Base-by-base conservation (phyloP, 2,113 vertebrate genomes). In the Pangasianodon gigas region DNA sequence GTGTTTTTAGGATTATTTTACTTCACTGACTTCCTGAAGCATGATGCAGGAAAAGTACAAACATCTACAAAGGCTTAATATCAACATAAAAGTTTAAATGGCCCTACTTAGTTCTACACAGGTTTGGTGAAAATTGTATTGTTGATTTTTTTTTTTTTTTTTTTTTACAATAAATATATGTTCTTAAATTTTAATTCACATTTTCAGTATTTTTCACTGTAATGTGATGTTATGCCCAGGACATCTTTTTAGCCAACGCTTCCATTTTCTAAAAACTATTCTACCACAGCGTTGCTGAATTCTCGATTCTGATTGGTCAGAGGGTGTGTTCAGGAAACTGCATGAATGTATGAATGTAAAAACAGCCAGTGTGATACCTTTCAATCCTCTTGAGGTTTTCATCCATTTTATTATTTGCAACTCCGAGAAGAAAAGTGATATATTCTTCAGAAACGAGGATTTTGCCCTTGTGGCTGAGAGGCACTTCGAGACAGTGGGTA, bases 401-500 rank as follows among this genome's bases (percentile, higher is more conserved):
- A 74, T 97, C 97, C 97, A 99, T 96, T 94, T 99, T 99, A 90
- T 92, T 94, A 95, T 99, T 99, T 87, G 98, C 97, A 89, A 95
- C 90, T 29, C 95, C 93, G 87, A 97, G 85, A 0, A 99, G 91
- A 92, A 98, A 99, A 29, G 95, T 89, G 14, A 99, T 92, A 89
- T 99, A 99, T 29, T 99, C 96, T 1, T 96, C 95, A 0, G 94
- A 96, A 88, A 98, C 97, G 93, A 99, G 95, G 65, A 97, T 52
- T 56, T 92, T 95, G 56, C 98, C 98, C n/a, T 94, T 91, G 14
- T 92, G 95, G 90, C 95, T 97, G 90, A 99, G 90, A 0, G 98
- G 98, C 92, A 99, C 98, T 94, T 99, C 98, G 89, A 99, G 95
- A 90, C 97, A 96, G 7, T 99, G 98, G 82, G 98, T 97, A 90